phyloP scores from a whole-genome alignment of 2,113 vertebrate genomes.

The Recurvirostra avosetta region DNA sequence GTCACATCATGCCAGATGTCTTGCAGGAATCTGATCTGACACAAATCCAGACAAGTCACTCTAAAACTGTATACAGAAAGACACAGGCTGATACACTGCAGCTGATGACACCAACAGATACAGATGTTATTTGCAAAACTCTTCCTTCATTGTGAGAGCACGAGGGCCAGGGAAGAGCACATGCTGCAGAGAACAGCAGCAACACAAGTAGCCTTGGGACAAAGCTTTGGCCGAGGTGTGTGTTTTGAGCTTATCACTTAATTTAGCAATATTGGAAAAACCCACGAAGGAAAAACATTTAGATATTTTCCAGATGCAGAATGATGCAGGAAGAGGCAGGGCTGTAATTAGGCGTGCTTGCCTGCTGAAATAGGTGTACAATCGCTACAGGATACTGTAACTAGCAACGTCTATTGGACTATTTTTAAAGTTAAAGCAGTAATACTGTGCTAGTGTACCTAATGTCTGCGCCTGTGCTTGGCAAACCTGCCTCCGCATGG shows the following conservation, averaged over 20 bases:
- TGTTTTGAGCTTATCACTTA: neutral
- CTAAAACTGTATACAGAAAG: neutral
- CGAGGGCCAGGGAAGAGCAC: neutral
- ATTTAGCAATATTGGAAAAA: neutral
- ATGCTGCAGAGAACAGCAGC: neutral
- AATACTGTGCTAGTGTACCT: neutral
- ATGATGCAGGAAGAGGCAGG: neutral
- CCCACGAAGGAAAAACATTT: neutral
- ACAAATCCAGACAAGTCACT: neutral
- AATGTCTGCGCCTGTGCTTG: neutral
- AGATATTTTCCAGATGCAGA: neutral
- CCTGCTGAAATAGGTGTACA: neutral
- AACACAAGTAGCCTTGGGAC: neutral
- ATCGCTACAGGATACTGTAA: neutral
- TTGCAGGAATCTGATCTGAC: neutral
- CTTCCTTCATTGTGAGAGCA: neutral
- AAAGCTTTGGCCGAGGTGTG: neutral
- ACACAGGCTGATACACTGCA: neutral
- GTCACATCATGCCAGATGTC: neutral
- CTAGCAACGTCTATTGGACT: neutral
- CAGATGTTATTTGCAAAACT: neutral
- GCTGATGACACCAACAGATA: neutral
- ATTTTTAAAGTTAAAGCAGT: slow-evolving; percentile 8
- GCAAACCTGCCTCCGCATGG: neutral
- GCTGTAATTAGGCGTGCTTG: neutral